Percentiles rank a stretch among this genome's conserved stretches.
These are phyloP conservation scores for Helicorthomorpha holstii DNA, from an alignment of 1,140 invertebrate genomes.

Conservation along the genomic window DNA sequence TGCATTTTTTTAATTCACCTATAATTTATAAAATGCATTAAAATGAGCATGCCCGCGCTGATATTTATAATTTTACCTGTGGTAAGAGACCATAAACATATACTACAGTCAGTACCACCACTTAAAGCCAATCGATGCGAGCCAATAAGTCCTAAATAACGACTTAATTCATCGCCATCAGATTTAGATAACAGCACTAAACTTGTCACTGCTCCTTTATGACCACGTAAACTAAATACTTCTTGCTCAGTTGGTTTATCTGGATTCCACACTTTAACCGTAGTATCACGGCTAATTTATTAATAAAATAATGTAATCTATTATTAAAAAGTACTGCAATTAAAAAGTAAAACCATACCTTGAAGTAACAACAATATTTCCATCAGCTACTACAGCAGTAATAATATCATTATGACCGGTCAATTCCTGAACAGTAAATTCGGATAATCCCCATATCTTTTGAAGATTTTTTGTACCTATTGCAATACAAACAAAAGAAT, in stretches of 20 bases:
- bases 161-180: not conserved
- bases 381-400: conserved; percentile 12
- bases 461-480: not conserved
- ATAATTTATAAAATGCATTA: conserved; percentile 9
- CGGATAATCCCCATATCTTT: conserved; percentile 9
- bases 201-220: conserved; percentile 17
- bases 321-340: not conserved
- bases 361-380: conserved; percentile 13
- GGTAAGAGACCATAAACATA: conserved; percentile 16
- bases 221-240: conserved; percentile 17
- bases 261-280: conserved; percentile 19
- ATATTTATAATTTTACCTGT: conserved; percentile 13
- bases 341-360: conserved; percentile 13
- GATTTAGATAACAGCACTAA: conserved; percentile 13
- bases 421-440: conserved; percentile 13
- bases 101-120: conserved; percentile 17
- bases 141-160: conserved; percentile 1
- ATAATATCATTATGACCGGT: conserved; percentile 18
- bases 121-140: conserved; percentile 13
- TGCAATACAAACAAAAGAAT: not conserved
- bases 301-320: not conserved
- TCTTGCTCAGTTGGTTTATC: conserved; percentile 10
- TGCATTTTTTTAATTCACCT: conserved; percentile 12
- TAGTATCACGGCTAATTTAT: conserved; percentile 19
- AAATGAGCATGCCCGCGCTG: not conserved